A percentile compares a stretch with the other conserved stretches of the same genome.
Conservation (phyloP, 2,113 vertebrate genomes). For the Gymnobelideus leadbeateri region DNA sequence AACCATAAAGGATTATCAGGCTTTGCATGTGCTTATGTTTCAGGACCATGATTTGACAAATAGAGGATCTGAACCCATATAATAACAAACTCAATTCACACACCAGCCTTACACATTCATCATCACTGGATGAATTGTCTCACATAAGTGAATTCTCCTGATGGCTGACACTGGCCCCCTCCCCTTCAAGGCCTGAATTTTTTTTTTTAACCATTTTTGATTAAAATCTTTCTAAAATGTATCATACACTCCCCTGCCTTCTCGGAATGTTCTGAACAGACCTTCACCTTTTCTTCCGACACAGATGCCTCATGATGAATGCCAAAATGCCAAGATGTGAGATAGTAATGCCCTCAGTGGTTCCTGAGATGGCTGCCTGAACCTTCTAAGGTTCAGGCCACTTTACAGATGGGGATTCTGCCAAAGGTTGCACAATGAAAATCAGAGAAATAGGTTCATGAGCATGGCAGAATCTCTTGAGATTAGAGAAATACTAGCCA, state of each 20-base stretch:
- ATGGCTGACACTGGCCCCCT: background rate
- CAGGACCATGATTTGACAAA: slow-evolving; percentile 11
- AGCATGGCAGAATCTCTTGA: slow-evolving; percentile 37
- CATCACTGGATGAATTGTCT: background rate
- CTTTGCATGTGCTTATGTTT: background rate
- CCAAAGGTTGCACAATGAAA: background rate
- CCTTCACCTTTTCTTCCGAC: background rate
- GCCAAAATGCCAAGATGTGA: background rate
- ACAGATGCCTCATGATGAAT: background rate
- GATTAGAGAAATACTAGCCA: slow-evolving; percentile 67
- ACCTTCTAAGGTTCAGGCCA: background rate
- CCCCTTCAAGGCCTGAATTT: background rate
- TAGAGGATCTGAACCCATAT: background rate
- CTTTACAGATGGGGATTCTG: background rate
- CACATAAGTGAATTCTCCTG: background rate
- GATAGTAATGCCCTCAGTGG: background rate
- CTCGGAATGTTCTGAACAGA: fast-evolving
- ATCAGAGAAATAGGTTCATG: slow-evolving; percentile 35
- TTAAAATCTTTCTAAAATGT: slow-evolving; percentile 11
- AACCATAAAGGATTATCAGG: background rate
- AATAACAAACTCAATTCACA: background rate
- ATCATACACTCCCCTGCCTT: background rate
- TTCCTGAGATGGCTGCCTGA: background rate
- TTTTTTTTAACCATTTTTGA: background rate
- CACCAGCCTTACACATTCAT: background rate